Evolutionary conservation across 1,140 invertebrate species (phyloP).

Genomic region (Bursaphelenchus mucronatus): DNA sequence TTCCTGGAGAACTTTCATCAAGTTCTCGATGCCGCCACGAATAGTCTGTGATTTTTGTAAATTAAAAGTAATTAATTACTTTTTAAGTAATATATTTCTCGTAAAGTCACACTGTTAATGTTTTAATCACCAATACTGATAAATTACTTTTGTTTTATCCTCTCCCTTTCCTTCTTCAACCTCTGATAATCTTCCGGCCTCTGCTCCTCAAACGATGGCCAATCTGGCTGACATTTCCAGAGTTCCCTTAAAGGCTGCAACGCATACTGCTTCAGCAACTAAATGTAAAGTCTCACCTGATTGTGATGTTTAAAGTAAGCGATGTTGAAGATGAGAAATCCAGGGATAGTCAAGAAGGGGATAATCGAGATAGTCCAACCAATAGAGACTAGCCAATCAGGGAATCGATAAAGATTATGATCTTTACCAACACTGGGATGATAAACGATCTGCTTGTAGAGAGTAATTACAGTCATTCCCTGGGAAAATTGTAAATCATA

Average conservation of each 20-base stretch:
- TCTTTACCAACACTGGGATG: slow-evolving; percentile 35
- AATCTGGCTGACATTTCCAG: slow-evolving; percentile 4
- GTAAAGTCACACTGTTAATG: no score
- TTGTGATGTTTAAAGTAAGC: slow-evolving; percentile 12
- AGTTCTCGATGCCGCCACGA: no score
- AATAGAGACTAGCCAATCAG: slow-evolving; percentile 27
- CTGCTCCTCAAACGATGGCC: background rate
- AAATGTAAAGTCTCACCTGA: background rate
- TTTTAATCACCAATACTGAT: no score
- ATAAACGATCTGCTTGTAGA: slow-evolving; percentile 26
- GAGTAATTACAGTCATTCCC: slow-evolving; percentile 25
- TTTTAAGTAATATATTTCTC: no score
- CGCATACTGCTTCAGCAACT: no score
- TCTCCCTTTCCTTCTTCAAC: no score
- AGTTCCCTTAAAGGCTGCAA: background rate
- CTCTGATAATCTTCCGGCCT: background rate
- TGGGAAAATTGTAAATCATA: no score
- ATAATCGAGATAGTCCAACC: slow-evolving; percentile 33
- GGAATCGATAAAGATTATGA: slow-evolving; percentile 25
- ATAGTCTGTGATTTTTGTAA: no score
- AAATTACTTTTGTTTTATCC: no score
- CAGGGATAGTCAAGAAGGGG: slow-evolving; percentile 23
- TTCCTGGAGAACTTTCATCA: no score
- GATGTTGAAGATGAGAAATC: slow-evolving; percentile 17
- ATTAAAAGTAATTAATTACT: no score